These are phyloP conservation scores for Drosophila pectinifera DNA, from an alignment of 1,140 invertebrate species.

Conservation along the genomic window DNA sequence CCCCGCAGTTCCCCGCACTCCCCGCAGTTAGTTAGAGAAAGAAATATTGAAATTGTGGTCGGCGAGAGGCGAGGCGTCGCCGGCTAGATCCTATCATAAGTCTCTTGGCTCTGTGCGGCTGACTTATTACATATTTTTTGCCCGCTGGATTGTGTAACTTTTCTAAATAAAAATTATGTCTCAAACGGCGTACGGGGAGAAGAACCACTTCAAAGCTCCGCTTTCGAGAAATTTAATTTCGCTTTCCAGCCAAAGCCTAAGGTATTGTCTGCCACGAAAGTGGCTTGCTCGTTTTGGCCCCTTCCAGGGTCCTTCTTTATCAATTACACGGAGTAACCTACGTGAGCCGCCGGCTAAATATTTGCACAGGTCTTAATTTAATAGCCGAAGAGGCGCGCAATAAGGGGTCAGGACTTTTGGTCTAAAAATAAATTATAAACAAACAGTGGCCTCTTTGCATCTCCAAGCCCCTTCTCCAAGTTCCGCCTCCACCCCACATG, in stretches of 20 bases:
- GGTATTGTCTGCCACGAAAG: no score
- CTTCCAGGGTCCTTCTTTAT: conserved; percentile 2
- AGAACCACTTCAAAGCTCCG: conserved; percentile 46
- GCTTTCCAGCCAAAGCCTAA: conserved; percentile 5
- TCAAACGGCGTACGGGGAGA: conserved; percentile 4
- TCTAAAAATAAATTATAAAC: conserved; percentile 53
- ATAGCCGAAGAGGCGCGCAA: conserved; percentile 43
- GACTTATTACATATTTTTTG: conserved; percentile 27
- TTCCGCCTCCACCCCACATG: conserved; percentile 6
- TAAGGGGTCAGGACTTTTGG: conserved; percentile 28
- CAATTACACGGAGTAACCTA: conserved; percentile 56
- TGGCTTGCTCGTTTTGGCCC: no score
- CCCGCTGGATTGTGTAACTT: conserved; percentile 15
- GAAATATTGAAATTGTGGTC: conserved; percentile 81
- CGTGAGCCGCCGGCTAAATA: conserved; percentile 50
- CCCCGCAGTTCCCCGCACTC: background rate
- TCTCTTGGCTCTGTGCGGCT: conserved; percentile 55
- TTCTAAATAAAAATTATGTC: conserved; percentile 28
- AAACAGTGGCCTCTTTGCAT: conserved; percentile 45
- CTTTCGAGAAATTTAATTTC: conserved; percentile 46
- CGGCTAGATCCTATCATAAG: conserved; percentile 73
- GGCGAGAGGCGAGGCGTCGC: conserved; percentile 51
- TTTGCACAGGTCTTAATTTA: conserved; percentile 57
- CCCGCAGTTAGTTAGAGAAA: conserved; percentile 53
- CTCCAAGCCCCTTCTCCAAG: background rate